Percentiles rank a stretch among this genome's conserved stretches.
These are phyloP conservation scores for Dallia pectoralis DNA, from an alignment of 2,797 vertebrate genomes.

Conservation along the genomic window DNA sequence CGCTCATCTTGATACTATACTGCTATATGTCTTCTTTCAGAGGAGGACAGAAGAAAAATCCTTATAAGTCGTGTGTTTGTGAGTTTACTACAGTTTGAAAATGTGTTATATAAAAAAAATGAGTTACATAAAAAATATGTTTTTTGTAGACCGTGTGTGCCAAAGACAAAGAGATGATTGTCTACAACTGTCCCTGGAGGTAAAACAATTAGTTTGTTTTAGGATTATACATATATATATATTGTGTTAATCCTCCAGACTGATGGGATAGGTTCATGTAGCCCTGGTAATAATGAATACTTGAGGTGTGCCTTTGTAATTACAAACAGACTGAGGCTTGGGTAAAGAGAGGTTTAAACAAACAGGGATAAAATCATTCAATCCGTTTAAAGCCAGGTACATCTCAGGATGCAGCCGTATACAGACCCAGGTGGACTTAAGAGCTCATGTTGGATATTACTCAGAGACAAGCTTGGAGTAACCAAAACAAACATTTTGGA, in stretches of 20 bases:
- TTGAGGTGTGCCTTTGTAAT: conserved; percentile 1
- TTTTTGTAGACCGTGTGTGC: not conserved
- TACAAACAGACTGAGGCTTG: conserved; percentile 22
- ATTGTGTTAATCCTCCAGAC: not conserved
- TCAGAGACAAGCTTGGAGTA: not conserved
- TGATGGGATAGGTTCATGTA: not conserved
- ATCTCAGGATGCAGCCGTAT: not conserved
- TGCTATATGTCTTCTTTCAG: too few relatives aligned
- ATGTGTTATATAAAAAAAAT: too few relatives aligned
- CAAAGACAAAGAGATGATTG: not conserved
- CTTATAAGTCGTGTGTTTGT: too few relatives aligned
- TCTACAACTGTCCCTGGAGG: not conserved
- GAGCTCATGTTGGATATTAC: not conserved
- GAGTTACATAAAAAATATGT: too few relatives aligned
- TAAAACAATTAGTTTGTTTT: not conserved
- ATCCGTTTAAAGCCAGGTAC: not conserved
- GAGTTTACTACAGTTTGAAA: too few relatives aligned
- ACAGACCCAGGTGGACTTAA: not conserved
- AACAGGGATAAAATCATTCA: conserved; percentile 31
- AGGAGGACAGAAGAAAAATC: too few relatives aligned
- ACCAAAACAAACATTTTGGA: not conserved
- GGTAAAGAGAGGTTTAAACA: conserved; percentile 36
- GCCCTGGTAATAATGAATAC: conserved; percentile 5
- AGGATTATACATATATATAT: not conserved
- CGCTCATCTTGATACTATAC: too few relatives aligned